These are phyloP conservation scores for Spisula subtruncata DNA, from an alignment of 2,888 invertebrate genomes.

Conservation along the genomic window DNA sequence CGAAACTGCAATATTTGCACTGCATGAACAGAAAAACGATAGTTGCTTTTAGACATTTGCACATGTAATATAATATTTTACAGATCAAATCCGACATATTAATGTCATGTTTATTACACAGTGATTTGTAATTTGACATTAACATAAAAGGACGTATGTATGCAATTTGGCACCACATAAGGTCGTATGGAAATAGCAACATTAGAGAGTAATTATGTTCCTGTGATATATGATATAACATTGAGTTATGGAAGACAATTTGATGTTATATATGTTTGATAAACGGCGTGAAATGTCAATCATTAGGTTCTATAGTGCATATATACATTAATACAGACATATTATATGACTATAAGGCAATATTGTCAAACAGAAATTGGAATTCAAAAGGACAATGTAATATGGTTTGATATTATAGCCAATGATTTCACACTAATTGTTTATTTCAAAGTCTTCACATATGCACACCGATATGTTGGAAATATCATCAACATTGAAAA, in stretches of 20 bases:
- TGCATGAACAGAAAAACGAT: too few species aligned
- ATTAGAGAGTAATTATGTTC: neutral
- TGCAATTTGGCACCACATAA: neutral
- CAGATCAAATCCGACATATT: neutral
- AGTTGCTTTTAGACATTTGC: too few species aligned
- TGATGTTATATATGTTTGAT: too few species aligned
- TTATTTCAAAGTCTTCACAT: too few species aligned
- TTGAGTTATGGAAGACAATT: too few species aligned
- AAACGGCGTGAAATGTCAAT: neutral
- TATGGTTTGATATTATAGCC: neutral
- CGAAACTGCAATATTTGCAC: too few species aligned
- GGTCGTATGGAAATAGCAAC: neutral
- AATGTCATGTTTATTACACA: neutral
- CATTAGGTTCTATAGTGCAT: neutral
- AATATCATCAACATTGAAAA: too few species aligned
- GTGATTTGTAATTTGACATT: neutral
- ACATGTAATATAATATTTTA: too few species aligned
- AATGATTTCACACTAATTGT: neutral
- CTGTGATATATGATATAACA: neutral
- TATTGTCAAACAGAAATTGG: neutral
- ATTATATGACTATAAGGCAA: neutral
- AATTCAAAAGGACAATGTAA: neutral
- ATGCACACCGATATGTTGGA: too few species aligned
- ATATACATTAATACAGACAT: neutral
- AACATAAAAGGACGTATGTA: neutral